Evolutionary conservation across 2,797 vertebrate genomes (phyloP).

Genomic region (Ctenosaura bakeri): DNA sequence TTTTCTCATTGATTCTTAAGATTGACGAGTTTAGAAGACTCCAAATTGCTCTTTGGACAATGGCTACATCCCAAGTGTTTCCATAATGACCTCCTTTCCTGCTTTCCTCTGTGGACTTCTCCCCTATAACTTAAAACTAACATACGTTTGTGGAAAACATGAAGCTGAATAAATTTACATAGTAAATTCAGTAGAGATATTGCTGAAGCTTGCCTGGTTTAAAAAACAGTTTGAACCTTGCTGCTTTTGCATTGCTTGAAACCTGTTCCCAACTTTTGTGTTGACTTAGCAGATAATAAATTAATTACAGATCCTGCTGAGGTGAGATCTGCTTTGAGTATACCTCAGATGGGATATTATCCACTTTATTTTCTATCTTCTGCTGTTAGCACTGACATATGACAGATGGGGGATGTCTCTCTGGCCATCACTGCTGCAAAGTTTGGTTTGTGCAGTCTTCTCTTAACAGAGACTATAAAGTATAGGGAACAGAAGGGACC

Average conservation of each 20-base stretch:
- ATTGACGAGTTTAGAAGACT: conserved; percentile 12
- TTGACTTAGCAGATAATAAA: neutral
- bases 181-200: neutral
- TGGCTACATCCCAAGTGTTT: conserved; percentile 7
- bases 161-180: neutral
- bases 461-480: neutral
- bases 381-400: neutral
- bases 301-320: neutral
- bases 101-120: neutral
- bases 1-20: conserved; percentile 23
- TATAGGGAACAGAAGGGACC: neutral
- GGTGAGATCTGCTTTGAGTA: neutral
- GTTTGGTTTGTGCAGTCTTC: no score
- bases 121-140: neutral
- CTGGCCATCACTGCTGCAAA: no score
- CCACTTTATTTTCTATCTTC: neutral
- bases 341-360: neutral
- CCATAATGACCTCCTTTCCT: neutral
- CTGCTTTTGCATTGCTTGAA: neutral
- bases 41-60: conserved; percentile 9
- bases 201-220: neutral
- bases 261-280: neutral
- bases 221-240: conserved; percentile 7
- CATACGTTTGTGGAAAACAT: neutral
- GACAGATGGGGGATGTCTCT: no score